Evolutionary conservation across 2,113 vertebrate species (phyloP), one percentile per base, ranked within the genome.

Genomic region (Chionis minor): DNA sequence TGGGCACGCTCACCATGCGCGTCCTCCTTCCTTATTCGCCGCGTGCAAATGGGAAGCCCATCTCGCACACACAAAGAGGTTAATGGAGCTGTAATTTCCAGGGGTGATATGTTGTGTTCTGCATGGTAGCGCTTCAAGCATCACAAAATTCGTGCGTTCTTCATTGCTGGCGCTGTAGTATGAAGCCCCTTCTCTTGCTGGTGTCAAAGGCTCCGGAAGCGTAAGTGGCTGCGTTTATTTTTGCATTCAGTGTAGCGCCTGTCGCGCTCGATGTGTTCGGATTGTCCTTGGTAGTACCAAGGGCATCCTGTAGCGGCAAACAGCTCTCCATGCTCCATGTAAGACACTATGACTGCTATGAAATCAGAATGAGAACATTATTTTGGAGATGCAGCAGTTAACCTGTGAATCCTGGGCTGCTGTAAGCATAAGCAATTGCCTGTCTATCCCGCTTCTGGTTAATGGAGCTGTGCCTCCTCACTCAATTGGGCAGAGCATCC

Each of bases 211-310:
- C 80, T 79, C 75, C 61, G 63, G 84, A 77, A 32, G 47, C 38
- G 1, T 35, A 75, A 89, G 88, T 45, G 86, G 12, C 63, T 81
- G 67, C 2, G 0, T 89, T 94, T 84, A 38, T 79, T 91, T 95
- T 54, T 88, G 67, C 85, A 70, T 95, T 91, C 91, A 72, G 79
- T 0, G 2, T 22, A 54, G 86, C 87, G 91, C 93, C 71, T 71
- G 89, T 94, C 91, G 58, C 27, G 6, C 89, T 95, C 14, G 0
- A 38, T 40, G 88, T 2, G 0, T 58, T 95, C 89, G 63, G 33
- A 16, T 82, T 81, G 94, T 92, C 97, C 94, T 97, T 97, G 92
- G 49, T 59, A 45, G 74, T 51, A 67, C 74, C 92, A 97, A 97
- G 97, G 96, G 89, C 95, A 85, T 91, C 86, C 86, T 81, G 2